Evolutionary conservation across 2,113 vertebrate species (phyloP).

Genomic region (Entelurus aequoreus): DNA sequence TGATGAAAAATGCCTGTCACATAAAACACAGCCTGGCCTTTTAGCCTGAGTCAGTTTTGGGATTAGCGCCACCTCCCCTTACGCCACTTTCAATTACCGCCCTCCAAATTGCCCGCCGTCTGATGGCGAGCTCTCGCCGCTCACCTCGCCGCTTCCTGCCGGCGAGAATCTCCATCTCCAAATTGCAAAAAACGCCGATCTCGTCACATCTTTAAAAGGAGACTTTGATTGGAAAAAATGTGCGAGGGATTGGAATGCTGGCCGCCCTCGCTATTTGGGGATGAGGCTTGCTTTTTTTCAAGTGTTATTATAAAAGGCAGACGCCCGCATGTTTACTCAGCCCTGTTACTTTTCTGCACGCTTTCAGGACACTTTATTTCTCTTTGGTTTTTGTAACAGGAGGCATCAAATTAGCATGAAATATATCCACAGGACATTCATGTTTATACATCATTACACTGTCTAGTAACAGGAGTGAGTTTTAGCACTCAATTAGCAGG

Average conservation of each 20-base stretch:
- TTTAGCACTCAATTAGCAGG: no score
- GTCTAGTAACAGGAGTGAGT: no score
- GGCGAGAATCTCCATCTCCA: constrained; percentile 7
- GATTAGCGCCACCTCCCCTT: constrained; percentile 4
- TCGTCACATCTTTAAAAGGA: constrained; percentile 7
- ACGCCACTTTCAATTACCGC: constrained; percentile 7
- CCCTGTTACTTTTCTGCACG: neutral
- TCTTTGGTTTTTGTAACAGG: neutral
- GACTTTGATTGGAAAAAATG: constrained; percentile 11
- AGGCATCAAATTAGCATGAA: neutral
- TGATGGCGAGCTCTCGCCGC: neutral
- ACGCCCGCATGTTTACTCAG: no score
- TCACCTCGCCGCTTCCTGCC: neutral
- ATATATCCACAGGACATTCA: no score
- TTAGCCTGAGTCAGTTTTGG: constrained; percentile 8
- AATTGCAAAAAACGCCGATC: constrained; percentile 2
- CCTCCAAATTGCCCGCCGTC: constrained; percentile 1
- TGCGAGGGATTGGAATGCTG: neutral
- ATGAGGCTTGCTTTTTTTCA: neutral
- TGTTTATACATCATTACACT: no score
- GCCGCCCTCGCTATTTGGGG: neutral
- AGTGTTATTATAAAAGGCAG: neutral
- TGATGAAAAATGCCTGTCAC: constrained; percentile 4
- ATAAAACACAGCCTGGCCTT: constrained; percentile 8
- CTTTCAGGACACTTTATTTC: neutral